Percentiles rank a stretch among this genome's conserved stretches.
Evolutionary conservation across 2,113 vertebrate species (phyloP).

Genomic region (Arizona elegans): DNA sequence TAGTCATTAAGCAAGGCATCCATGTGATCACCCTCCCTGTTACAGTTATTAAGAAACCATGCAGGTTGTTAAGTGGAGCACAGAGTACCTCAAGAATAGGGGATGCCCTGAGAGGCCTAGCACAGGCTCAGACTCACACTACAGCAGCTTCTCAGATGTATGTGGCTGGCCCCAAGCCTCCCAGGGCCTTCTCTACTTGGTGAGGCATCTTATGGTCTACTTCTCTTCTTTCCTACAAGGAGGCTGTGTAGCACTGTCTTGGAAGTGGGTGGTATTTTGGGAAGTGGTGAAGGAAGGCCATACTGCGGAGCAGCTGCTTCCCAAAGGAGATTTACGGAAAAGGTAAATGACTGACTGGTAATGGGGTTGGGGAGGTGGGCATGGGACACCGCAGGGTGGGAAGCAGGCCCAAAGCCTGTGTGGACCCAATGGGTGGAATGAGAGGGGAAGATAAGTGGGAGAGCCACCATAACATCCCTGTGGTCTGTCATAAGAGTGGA

Average conservation of each 20-base stretch:
- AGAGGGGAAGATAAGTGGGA: too few species aligned
- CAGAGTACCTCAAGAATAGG: not conserved
- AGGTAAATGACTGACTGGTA: not conserved
- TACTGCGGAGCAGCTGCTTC: not conserved
- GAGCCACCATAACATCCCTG: too few species aligned
- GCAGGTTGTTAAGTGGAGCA: not conserved
- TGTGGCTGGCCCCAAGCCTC: not conserved
- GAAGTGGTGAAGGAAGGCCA: not conserved
- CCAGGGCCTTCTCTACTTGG: not conserved
- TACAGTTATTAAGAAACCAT: not conserved
- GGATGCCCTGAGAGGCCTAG: not conserved
- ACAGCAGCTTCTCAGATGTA: not conserved
- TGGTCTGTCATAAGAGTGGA: too few species aligned
- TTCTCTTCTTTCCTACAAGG: not conserved
- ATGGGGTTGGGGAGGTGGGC: not conserved
- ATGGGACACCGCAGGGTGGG: not conserved
- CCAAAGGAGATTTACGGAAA: not conserved
- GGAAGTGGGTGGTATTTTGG: not conserved
- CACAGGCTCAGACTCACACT: not conserved
- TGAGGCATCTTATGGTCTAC: not conserved
- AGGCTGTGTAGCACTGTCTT: not conserved
- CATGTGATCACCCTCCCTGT: not conserved
- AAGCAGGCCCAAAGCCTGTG: too few species aligned
- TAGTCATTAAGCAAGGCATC: not conserved
- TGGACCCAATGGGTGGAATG: too few species aligned